These are phyloP conservation scores for Dermochelys coriacea DNA, from an alignment of 2,797 vertebrate genomes.

Conservation along the genomic window DNA sequence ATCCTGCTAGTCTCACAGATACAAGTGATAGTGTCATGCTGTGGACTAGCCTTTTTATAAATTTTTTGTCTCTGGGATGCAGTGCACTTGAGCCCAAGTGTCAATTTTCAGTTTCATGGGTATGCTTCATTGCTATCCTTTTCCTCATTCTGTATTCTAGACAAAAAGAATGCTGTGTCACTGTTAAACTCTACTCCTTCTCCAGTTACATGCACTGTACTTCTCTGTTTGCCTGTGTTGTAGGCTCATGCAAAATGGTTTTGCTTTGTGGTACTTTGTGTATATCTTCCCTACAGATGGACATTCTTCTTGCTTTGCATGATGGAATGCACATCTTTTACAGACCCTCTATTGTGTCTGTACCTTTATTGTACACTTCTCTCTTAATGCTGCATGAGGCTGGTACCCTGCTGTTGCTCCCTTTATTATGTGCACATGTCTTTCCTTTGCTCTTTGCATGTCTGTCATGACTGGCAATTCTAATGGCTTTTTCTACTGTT, in stretches of 20 bases:
- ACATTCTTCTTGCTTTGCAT: neutral
- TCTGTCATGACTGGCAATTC: neutral
- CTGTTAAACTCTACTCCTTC: neutral
- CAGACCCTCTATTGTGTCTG: neutral
- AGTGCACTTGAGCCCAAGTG: neutral
- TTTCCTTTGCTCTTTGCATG: neutral
- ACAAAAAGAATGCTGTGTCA: neutral
- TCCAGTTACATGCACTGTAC: neutral
- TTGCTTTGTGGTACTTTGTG: neutral
- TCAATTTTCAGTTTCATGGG: neutral
- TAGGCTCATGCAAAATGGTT: rapidly evolving
- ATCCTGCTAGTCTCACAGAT: neutral
- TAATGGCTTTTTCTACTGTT: neutral
- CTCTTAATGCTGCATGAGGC: neutral
- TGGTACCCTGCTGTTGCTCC: rapidly evolving
- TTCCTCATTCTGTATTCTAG: neutral
- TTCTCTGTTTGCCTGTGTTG: neutral
- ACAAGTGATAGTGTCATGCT: neutral
- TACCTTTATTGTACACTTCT: neutral
- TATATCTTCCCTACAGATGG: neutral
- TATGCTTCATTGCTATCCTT: neutral
- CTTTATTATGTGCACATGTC: neutral
- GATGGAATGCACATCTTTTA: neutral
- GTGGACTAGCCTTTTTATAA: neutral
- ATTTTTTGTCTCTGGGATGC: neutral